These are phyloP conservation scores for Heliconius aoede DNA, from an alignment of 2,888 invertebrate species.

Conservation along the genomic window DNA sequence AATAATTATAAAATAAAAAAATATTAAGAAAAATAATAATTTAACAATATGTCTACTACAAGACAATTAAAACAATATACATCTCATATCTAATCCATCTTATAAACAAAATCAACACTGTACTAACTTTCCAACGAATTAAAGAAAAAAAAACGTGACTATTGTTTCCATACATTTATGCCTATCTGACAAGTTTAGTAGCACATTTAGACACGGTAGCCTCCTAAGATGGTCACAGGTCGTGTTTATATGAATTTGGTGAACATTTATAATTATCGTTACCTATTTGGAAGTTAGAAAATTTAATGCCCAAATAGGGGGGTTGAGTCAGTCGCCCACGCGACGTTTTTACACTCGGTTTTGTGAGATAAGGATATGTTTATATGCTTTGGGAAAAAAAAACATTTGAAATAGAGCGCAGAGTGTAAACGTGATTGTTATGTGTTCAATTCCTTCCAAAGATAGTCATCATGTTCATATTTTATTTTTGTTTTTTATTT, in stretches of 20 bases:
- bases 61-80: background rate
- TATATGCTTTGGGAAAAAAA: background rate
- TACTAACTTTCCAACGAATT: conserved; percentile 18
- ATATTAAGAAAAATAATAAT: background rate
- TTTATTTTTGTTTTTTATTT: too few species aligned
- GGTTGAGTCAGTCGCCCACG: conserved; percentile 58
- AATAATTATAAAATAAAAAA: too few species aligned
- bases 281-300: conserved; percentile 53
- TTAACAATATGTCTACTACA: background rate
- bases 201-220: conserved; percentile 62
- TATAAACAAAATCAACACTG: conserved; percentile 19
- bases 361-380: background rate
- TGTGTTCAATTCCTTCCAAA: background rate
- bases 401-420: background rate
- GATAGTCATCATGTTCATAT: too few species aligned
- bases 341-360: conserved; percentile 48
- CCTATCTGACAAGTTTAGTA: conserved; percentile 50
- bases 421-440: background rate
- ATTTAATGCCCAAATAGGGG: conserved; percentile 54
- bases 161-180: conserved; percentile 34
- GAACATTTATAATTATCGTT: conserved; percentile 56
- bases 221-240: conserved; percentile 56
- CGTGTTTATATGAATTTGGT: conserved; percentile 62
- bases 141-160: conserved; percentile 37
- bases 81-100: conserved; percentile 5